Conservation (phyloP, 2,113 vertebrate species). For the Leucopsar rothschildi region DNA sequence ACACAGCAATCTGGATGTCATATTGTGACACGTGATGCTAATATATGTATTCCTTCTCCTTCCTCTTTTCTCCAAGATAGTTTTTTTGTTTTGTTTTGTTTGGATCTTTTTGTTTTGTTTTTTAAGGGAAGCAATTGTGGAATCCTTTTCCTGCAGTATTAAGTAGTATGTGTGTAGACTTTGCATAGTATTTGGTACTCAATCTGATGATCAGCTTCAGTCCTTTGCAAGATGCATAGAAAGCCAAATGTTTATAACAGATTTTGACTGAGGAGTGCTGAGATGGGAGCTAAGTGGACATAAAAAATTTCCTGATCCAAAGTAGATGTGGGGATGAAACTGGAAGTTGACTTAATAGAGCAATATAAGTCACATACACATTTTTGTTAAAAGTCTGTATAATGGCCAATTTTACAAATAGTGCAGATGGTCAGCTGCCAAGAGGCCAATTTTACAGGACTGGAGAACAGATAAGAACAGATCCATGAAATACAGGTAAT, state of each 20-base stretch:
- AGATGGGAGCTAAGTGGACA: not conserved
- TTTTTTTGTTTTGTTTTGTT: too few species aligned
- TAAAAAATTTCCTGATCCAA: not conserved
- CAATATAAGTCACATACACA: fast-evolving
- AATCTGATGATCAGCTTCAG: not conserved
- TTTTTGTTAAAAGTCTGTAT: not conserved
- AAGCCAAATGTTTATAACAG: not conserved
- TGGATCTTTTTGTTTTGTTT: not conserved
- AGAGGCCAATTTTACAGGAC: not conserved
- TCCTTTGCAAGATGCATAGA: not conserved
- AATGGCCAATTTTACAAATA: not conserved
- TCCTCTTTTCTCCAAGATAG: not conserved
- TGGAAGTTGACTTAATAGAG: not conserved
- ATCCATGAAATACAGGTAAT: not conserved
- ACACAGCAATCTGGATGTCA: not conserved
- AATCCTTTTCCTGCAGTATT: not conserved
- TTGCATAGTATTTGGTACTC: not conserved
- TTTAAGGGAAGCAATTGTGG: not conserved
- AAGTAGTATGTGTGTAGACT: not conserved
- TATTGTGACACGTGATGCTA: not conserved
- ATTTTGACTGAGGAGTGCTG: not conserved
- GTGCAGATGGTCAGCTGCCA: not conserved
- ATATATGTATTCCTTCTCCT: not conserved
- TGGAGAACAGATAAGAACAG: not conserved
- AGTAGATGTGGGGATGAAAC: not conserved